A percentile compares a stretch with the other conserved stretches of the same genome.
These are phyloP conservation scores for Oophaga sylvatica DNA, from an alignment of 2,797 vertebrate species.

Conservation along the genomic window DNA sequence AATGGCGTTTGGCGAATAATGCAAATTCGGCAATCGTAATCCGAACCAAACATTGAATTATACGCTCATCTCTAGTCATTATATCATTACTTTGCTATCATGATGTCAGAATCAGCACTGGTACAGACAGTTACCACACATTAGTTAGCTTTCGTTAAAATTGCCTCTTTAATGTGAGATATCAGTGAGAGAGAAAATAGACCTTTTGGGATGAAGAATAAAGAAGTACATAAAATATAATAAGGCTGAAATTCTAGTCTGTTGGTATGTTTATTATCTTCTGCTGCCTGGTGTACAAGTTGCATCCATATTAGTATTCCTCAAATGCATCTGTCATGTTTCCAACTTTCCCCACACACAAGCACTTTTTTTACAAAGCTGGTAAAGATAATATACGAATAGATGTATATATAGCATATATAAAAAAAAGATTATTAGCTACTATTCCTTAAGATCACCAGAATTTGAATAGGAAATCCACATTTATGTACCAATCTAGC, in stretches of 20 bases:
- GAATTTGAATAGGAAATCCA: too few relatives aligned
- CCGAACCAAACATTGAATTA: too few relatives aligned
- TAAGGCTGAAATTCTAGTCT: background rate
- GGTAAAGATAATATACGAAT: background rate
- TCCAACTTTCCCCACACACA: background rate
- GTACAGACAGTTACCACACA: too few relatives aligned
- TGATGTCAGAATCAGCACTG: too few relatives aligned
- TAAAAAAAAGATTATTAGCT: too few relatives aligned
- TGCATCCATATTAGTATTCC: background rate
- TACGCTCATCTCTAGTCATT: too few relatives aligned
- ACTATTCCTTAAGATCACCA: too few relatives aligned
- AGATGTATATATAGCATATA: background rate
- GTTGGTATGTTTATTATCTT: background rate
- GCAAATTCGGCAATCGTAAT: too few relatives aligned
- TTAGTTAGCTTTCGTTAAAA: background rate
- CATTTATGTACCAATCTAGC: too few relatives aligned
- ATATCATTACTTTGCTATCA: too few relatives aligned
- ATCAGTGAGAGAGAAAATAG: background rate
- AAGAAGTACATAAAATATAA: conserved; percentile 18
- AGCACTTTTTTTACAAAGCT: background rate
- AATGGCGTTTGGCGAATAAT: too few relatives aligned
- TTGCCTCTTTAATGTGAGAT: background rate
- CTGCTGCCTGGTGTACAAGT: background rate
- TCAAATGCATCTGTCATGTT: background rate
- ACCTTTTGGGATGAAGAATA: background rate